Evolutionary conservation across 2,113 vertebrate species (phyloP).

Genomic region (Theristicus caerulescens): DNA sequence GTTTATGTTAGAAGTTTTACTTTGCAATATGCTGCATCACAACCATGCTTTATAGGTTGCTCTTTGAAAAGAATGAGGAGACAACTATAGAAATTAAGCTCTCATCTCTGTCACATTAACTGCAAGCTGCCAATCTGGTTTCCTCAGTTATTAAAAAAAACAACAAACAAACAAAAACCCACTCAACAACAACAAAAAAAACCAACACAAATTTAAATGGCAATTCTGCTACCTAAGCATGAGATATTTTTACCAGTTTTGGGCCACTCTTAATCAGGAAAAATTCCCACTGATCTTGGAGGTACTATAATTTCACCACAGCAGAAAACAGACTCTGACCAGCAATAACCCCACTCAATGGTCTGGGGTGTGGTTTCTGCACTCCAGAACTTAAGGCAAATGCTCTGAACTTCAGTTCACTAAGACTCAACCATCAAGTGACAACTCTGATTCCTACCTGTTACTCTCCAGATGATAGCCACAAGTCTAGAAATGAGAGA

Average conservation of each 20-base stretch:
- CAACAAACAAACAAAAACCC: neutral
- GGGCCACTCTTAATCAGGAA: neutral
- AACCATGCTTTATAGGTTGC: neutral
- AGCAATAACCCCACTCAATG: neutral
- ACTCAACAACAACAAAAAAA: too few species aligned
- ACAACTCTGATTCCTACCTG: neutral
- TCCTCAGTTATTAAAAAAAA: neutral
- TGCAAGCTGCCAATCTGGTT: neutral
- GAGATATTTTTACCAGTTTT: neutral
- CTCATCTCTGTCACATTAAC: neutral
- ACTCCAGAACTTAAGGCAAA: neutral
- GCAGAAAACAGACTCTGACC: neutral
- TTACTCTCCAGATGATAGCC: neutral
- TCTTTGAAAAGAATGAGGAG: neutral
- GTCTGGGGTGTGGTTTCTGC: neutral
- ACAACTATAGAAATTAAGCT: neutral
- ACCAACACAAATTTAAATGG: neutral
- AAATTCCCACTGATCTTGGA: neutral
- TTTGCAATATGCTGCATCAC: neutral
- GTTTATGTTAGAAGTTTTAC: neutral
- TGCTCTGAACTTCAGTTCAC: neutral
- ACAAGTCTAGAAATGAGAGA: neutral
- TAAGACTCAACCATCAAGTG: neutral
- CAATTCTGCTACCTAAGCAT: neutral
- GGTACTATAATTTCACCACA: neutral